These are phyloP conservation scores for Crotophaga sulcirostris DNA, from an alignment of 2,113 vertebrate genomes.

Conservation along the genomic window DNA sequence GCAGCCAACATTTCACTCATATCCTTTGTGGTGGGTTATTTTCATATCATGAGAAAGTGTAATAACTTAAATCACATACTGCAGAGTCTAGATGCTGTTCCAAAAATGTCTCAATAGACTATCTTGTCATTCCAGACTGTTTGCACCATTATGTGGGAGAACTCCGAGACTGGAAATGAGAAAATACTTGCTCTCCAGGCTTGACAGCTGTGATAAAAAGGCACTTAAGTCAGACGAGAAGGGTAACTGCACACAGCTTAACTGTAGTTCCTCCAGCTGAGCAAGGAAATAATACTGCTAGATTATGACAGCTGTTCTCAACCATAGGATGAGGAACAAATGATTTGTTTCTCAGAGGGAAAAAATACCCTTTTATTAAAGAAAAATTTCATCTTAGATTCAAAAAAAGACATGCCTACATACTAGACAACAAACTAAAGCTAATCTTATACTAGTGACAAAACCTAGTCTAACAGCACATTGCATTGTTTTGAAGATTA, in stretches of 20 bases:
- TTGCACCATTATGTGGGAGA: neutral
- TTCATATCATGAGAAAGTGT: neutral
- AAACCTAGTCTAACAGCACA: neutral
- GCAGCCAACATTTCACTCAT: neutral
- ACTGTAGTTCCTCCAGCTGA: neutral
- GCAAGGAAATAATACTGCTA: neutral
- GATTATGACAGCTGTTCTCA: neutral
- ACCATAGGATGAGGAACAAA: neutral
- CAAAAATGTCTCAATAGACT: neutral
- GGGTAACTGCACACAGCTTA: neutral
- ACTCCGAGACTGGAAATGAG: neutral
- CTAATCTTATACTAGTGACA: neutral
- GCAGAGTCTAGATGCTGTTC: neutral
- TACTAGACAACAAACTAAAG: neutral
- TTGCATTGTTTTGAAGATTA: neutral
- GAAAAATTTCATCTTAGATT: neutral
- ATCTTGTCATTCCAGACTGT: neutral
- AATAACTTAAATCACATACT: neutral
- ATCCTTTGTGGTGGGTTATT: neutral
- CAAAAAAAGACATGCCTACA: neutral
- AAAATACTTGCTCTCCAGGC: neutral
- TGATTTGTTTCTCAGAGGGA: accelerated
- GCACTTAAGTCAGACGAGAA: neutral
- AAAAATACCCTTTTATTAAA: neutral
- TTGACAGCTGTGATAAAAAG: neutral